phyloP scores from a whole-genome alignment of 1,140 invertebrate species.

The Drosophila insularis region DNA sequence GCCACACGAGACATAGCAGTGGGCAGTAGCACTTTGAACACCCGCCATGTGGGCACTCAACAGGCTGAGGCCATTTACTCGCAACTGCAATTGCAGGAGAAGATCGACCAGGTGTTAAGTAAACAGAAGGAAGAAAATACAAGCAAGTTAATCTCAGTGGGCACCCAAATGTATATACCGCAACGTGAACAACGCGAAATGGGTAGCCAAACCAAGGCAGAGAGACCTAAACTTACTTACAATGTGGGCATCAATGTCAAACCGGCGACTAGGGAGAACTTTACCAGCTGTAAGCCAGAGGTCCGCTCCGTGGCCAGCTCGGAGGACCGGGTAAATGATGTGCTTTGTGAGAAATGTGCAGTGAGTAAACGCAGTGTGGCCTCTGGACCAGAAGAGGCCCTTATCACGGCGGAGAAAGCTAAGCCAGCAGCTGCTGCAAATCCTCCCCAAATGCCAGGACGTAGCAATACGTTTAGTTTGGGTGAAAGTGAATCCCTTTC shows the following conservation, averaged over 20 bases:
- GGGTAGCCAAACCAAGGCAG: slow-evolving; percentile 69
- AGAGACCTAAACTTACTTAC: slow-evolving; percentile 56
- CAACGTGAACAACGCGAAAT: slow-evolving; percentile 62
- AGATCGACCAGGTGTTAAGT: slow-evolving; percentile 47
- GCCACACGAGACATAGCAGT: slow-evolving; percentile 68
- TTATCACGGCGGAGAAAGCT: slow-evolving; percentile 26
- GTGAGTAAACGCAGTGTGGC: slow-evolving; percentile 81
- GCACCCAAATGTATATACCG: slow-evolving; percentile 75
- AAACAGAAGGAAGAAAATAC: slow-evolving; percentile 74
- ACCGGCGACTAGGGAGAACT: slow-evolving; percentile 73
- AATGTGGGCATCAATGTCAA: slow-evolving; percentile 52
- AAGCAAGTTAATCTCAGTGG: slow-evolving; percentile 67
- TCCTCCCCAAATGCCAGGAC: slow-evolving; percentile 52
- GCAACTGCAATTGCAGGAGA: slow-evolving; percentile 56
- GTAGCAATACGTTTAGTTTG: slow-evolving; percentile 77
- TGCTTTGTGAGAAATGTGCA: slow-evolving; percentile 84
- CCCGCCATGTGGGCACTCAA: slow-evolving; percentile 55
- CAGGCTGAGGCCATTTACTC: slow-evolving; percentile 58
- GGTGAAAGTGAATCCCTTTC: slow-evolving; percentile 61
- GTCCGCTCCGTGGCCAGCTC: slow-evolving; percentile 83
- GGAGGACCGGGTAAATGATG: slow-evolving; percentile 82
- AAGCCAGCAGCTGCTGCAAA: slow-evolving; percentile 33
- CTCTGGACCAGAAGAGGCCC: slow-evolving; percentile 78
- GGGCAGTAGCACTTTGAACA: slow-evolving; percentile 36
- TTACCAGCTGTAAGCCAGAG: slow-evolving; percentile 79